Percentiles rank a stretch among this genome's conserved stretches.
These are phyloP conservation scores for Nephrocerus scutellatus DNA, from an alignment of 2,888 invertebrate species.

Conservation along the genomic window DNA sequence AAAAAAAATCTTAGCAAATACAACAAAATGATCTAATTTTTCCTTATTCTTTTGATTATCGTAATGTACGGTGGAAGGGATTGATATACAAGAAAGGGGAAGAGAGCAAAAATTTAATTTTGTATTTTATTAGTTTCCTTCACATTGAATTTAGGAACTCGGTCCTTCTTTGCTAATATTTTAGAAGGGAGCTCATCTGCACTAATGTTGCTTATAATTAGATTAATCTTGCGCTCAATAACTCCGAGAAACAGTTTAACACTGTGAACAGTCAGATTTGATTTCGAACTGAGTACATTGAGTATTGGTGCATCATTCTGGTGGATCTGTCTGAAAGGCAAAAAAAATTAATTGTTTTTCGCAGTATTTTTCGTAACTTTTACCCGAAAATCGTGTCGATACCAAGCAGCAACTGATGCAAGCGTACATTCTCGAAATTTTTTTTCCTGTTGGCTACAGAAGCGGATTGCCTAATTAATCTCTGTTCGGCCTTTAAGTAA, in stretches of 20 bases:
- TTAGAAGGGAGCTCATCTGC: conserved; percentile 40
- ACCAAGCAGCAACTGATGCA: conserved; percentile 48
- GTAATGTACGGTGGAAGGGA: no score
- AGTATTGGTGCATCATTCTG: conserved; percentile 69
- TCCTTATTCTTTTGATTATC: no score
- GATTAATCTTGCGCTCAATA: conserved; percentile 61
- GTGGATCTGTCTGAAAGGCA: conserved; percentile 55
- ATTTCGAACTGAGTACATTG: conserved; percentile 62
- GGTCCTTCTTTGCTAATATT: conserved; percentile 43
- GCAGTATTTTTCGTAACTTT: background rate
- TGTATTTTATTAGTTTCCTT: conserved; percentile 42
- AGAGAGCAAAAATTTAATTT: no score
- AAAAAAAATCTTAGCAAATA: no score
- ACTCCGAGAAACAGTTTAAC: conserved; percentile 75
- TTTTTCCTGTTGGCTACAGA: conserved; percentile 34
- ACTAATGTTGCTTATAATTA: conserved; percentile 38
- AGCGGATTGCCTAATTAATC: conserved; percentile 34
- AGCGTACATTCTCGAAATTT: conserved; percentile 30
- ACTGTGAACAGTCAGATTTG: conserved; percentile 67
- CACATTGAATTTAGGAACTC: conserved; percentile 47
- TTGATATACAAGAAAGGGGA: no score
- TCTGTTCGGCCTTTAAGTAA: conserved; percentile 32
- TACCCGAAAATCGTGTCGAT: conserved; percentile 50
- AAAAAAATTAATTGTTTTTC: background rate
- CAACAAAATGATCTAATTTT: no score